Percentiles rank a stretch among this genome's conserved stretches.
These are phyloP conservation scores for Nomia melanderi DNA, from an alignment of 1,140 invertebrate species.

Conservation along the genomic window DNA sequence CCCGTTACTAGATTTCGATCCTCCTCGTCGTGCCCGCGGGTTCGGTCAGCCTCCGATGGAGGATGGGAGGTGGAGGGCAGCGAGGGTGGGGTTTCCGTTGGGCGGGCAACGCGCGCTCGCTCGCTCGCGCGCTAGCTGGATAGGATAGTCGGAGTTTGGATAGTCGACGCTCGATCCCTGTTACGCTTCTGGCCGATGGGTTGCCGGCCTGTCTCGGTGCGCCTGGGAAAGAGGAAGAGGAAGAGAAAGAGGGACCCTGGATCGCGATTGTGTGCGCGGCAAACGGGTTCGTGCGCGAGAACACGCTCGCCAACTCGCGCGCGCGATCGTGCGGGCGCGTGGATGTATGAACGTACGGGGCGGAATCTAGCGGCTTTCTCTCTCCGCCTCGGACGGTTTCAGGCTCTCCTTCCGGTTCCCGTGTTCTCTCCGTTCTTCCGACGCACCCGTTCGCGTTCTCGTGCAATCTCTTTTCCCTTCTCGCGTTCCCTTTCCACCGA, in stretches of 20 bases:
- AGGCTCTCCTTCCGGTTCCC: too few species aligned
- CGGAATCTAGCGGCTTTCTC: too few species aligned
- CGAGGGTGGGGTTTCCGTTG: slow-evolving; percentile 55
- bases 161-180: slow-evolving; percentile 17
- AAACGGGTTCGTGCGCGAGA: slow-evolving; percentile 35
- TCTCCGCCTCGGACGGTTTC: too few species aligned
- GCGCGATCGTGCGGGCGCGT: slow-evolving; percentile 21
- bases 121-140: not conserved
- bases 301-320: not conserved
- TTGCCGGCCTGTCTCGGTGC: not conserved
- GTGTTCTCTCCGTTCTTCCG: too few species aligned
- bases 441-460: too few species aligned
- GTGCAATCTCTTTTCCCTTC: too few species aligned
- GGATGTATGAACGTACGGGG: slow-evolving; percentile 44
- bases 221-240: too few species aligned
- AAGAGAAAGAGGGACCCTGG: slow-evolving; percentile 2
- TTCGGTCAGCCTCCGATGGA: slow-evolving; percentile 13
- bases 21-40: not conserved
- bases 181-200: slow-evolving; percentile 6
- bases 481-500: too few species aligned
- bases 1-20: not conserved
- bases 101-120: slow-evolving; percentile 44
- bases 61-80: not conserved
- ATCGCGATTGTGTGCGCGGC: slow-evolving; percentile 15
- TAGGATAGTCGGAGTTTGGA: too few species aligned